Evolutionary conservation across 2,113 vertebrate genomes (phyloP).

Genomic region (Sander vitreus): DNA sequence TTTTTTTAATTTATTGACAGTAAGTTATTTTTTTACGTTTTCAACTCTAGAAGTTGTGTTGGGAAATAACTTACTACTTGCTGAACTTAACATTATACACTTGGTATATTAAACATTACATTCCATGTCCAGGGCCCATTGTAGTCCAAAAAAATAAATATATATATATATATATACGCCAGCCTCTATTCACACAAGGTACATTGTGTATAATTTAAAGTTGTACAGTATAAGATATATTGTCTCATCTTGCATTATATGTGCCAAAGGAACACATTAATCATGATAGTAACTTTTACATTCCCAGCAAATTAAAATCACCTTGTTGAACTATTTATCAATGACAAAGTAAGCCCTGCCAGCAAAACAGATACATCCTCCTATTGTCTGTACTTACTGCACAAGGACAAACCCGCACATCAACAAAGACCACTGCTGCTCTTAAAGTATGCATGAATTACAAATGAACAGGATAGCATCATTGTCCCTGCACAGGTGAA

Average conservation of each 20-base stretch:
- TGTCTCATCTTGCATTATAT: background rate
- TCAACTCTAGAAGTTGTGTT: background rate
- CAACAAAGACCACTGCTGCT: background rate
- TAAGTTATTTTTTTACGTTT: too few species aligned
- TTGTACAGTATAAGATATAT: background rate
- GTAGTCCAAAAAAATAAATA: too few species aligned
- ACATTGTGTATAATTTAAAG: background rate
- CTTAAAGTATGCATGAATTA: background rate
- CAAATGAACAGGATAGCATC: too few species aligned
- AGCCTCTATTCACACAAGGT: background rate
- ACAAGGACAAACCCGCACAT: slow-evolving; percentile 2
- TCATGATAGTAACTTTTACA: background rate
- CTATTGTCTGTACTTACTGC: background rate
- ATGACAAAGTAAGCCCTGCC: background rate
- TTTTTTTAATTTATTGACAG: background rate
- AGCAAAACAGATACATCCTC: background rate
- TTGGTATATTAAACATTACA: background rate
- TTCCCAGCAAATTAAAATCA: background rate
- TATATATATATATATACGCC: too few species aligned
- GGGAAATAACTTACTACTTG: background rate
- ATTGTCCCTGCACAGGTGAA: too few species aligned
- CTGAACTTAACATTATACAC: background rate
- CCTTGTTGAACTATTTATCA: background rate
- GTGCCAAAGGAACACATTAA: background rate
- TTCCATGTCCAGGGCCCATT: background rate